Conservation (phyloP, 2,888 invertebrate genomes). For the Abrostola tripartita region DNA sequence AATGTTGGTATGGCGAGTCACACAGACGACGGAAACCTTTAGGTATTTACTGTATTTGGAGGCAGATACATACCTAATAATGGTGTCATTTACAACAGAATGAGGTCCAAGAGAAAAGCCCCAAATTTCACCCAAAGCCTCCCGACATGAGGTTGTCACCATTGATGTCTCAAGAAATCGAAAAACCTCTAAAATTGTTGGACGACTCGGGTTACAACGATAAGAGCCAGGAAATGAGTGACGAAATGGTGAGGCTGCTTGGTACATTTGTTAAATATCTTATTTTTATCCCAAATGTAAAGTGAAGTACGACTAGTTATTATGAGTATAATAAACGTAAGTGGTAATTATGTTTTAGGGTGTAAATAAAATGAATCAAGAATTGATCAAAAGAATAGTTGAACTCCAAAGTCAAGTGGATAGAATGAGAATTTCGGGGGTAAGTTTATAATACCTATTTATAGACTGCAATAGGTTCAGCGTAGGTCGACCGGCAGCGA, state of each 20-base stretch:
- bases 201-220: not conserved
- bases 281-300: no score
- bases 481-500: no score
- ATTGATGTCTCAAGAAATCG: not conserved
- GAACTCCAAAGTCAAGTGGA: constrained; percentile 71
- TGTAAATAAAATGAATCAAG: constrained; percentile 52
- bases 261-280: no score
- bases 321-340: not conserved
- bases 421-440: constrained; percentile 58
- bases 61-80: no score
- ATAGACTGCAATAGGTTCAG: no score
- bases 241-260: not conserved
- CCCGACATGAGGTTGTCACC: not conserved
- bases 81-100: no score
- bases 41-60: no score
- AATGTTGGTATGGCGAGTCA: no score
- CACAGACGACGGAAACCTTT: no score
- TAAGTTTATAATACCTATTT: constrained; percentile 33
- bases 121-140: no score
- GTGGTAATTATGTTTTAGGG: constrained; percentile 40
- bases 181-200: not conserved
- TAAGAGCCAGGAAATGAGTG: not conserved
- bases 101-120: no score
- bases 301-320: not conserved
- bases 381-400: constrained; percentile 63